These are phyloP conservation scores for Apostichopus californicus DNA, from an alignment of 35 echinoderm and acorn worm genomes.

Conservation along the genomic window DNA sequence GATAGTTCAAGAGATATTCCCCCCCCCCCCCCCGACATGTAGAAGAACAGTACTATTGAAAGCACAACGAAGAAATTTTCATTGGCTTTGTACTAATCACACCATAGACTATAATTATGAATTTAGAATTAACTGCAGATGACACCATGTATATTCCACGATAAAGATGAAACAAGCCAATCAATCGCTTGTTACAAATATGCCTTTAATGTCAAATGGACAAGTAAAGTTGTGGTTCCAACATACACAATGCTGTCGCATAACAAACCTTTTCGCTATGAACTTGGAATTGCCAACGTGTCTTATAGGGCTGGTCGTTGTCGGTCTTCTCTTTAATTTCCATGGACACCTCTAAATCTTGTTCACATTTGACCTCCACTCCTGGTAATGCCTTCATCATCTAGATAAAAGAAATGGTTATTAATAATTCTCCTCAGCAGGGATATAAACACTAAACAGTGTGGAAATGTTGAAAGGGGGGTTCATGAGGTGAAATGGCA, in stretches of 20 bases:
- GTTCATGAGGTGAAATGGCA: no score
- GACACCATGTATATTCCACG: neutral
- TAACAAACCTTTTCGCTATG: neutral
- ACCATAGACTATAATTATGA: neutral
- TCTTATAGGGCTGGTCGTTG: neutral
- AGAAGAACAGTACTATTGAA: no score
- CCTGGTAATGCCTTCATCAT: conserved; percentile 29
- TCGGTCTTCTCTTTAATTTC: neutral
- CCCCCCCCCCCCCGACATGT: no score
- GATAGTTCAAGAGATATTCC: no score
- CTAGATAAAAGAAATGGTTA: neutral
- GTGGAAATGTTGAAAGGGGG: no score
- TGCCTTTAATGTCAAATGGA: no score
- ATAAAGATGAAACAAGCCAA: neutral
- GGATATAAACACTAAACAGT: no score
- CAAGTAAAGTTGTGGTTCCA: no score
- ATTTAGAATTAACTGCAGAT: neutral
- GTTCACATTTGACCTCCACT: neutral
- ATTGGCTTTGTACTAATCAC: neutral
- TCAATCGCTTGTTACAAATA: neutral
- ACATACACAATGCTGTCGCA: neutral
- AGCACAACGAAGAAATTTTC: neutral
- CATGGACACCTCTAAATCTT: conserved; percentile 5
- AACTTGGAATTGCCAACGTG: conserved; percentile 43
- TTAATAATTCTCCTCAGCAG: no score